phyloP scores from a whole-genome alignment of 2,113 vertebrate genomes.

The Boulengeromyrus knoepffleri region DNA sequence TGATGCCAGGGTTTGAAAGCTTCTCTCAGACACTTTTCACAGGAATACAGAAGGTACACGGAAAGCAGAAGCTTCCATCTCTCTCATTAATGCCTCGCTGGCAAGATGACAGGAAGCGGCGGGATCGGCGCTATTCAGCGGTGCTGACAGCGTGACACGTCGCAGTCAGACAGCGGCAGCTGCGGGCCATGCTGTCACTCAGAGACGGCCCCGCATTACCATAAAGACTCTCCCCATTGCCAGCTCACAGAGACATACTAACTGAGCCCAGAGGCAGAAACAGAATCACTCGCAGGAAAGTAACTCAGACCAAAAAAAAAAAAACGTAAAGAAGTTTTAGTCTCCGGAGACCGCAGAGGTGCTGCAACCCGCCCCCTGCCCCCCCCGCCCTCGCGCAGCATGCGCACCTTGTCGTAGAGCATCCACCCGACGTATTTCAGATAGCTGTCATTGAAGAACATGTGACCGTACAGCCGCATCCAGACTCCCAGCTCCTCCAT shows the following conservation, averaged over 20 bases:
- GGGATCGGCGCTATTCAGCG: neutral
- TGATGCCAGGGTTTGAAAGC: neutral
- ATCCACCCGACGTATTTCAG: conserved; percentile 88
- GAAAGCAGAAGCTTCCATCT: neutral
- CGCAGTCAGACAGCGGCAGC: neutral
- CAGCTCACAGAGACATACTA: neutral
- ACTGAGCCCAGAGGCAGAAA: conserved; percentile 24
- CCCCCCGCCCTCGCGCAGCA: too few species aligned
- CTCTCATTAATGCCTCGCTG: conserved; percentile 1
- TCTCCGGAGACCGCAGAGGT: neutral
- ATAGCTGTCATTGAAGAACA: conserved; percentile 77
- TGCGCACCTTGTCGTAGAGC: conserved; percentile 77
- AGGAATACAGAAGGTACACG: neutral
- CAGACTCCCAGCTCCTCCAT: conserved; percentile 77
- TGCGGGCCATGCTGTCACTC: conserved; percentile 18
- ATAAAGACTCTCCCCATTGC: neutral
- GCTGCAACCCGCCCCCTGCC: neutral
- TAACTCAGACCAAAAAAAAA: neutral
- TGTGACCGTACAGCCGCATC: conserved; percentile 73
- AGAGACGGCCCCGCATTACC: neutral
- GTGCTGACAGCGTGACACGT: conserved; percentile 17
- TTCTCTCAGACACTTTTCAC: neutral
- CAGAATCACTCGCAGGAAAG: neutral
- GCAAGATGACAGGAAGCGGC: neutral
- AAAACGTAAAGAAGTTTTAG: neutral